These are phyloP conservation scores for Druon quercuslanigerum DNA, from an alignment of 1,140 invertebrate genomes.

Conservation along the genomic window DNA sequence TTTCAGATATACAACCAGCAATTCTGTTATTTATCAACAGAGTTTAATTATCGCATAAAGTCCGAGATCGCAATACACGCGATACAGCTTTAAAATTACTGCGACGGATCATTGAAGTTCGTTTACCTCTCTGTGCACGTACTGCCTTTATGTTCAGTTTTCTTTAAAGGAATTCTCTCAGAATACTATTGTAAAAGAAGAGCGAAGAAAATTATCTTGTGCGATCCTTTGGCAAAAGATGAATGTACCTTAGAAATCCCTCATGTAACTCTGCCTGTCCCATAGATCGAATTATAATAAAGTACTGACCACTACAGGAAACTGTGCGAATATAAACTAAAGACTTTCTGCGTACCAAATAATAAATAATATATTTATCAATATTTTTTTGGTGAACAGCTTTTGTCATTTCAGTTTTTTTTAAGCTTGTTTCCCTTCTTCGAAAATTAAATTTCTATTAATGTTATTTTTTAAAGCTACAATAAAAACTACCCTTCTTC, in stretches of 20 bases:
- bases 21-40: conserved; percentile 18
- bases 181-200: conserved; percentile 25
- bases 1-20: conserved; percentile 2
- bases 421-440: too few species aligned
- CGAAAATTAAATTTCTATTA: too few species aligned
- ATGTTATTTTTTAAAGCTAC: too few species aligned
- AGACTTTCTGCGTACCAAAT: too few species aligned
- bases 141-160: conserved; percentile 52
- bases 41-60: conserved; percentile 27
- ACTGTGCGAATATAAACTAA: too few species aligned
- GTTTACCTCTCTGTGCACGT: conserved; percentile 55
- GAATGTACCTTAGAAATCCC: background rate
- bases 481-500: too few species aligned
- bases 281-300: too few species aligned
- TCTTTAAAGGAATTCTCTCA: conserved; percentile 51
- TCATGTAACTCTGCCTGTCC: too few species aligned
- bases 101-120: background rate
- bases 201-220: conserved; percentile 1
- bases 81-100: background rate
- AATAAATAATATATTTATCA: too few species aligned
- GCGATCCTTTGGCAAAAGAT: background rate
- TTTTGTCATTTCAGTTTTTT: too few species aligned
- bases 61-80: background rate
- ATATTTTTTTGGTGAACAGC: too few species aligned
- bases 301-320: too few species aligned